Base-by-base conservation (phyloP, 2,797 vertebrate species). In the Enteromius viviparus region DNA sequence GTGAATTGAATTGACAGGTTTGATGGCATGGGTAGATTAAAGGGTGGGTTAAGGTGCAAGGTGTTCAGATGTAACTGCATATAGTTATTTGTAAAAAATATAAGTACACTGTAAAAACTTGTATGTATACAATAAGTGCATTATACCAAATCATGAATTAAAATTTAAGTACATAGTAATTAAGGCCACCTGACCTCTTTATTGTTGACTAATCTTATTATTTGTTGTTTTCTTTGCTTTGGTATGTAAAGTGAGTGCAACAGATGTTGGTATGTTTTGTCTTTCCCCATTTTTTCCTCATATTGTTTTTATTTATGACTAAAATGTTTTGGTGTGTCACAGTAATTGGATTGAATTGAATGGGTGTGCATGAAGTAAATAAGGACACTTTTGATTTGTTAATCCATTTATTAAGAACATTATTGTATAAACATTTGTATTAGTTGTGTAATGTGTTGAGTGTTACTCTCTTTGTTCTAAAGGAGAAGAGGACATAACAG, bases 211-310 rank as follows among this genome's bases (percentile, higher is more conserved):
- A 49, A 34, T 75, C 69, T 80, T 49, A 6, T 6, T 42, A 4
- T 12, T 76, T 47, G 84, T 78, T 78, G 4, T 88, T 88, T 87
- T 87, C 40, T 88, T 88, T 86, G 21, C 65, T 40, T 78, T 76
- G 6, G 11, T 89, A 88, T 81, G 82, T 82, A 76, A 76, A 94
- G 97, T 94, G 82, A 94, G 89, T 79, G 90, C 93, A 85, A 90
- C 94, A 90, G 95, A 94, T 88, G 93, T 95, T 88, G 96, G 96
- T 97, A 94, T 88, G 95, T 91, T 58, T 19, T 60, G 10, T 49
- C 5, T 74, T 40, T 72, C 3, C 5, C 11, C 14, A 12, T 11
- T 45, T 45, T 45, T 45, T 45, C 42, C 3, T 12, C 10, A 47
- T 47, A 12, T 47, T 47, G 32, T 17, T 11, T 32, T 0, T 11